Conservation (phyloP, 1,140 invertebrate genomes). For the Oedothorax gibbosus region DNA sequence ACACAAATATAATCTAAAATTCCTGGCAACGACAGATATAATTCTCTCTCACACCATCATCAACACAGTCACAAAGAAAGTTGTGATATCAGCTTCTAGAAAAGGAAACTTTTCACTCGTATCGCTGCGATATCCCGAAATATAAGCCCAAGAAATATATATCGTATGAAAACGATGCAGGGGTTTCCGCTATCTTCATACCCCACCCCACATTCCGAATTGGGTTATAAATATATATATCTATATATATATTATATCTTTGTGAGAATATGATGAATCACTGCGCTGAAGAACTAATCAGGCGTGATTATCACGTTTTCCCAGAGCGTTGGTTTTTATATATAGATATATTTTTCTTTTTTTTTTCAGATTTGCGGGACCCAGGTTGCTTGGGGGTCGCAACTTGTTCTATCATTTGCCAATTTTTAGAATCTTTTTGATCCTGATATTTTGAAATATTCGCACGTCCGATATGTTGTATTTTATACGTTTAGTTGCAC, state of each 20-base stretch:
- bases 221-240: conserved; percentile 26
- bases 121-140: conserved; percentile 6
- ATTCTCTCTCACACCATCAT: conserved; percentile 20
- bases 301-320: conserved; percentile 46
- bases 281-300: conserved; percentile 35
- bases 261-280: conserved; percentile 56
- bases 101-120: conserved; percentile 28
- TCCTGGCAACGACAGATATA: conserved; percentile 17
- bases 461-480: too few relatives aligned
- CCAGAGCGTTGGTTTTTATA: background rate
- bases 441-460: too few relatives aligned
- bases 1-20: too few relatives aligned
- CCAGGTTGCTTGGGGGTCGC: too few relatives aligned
- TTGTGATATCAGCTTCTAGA: conserved; percentile 7
- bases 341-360: conserved; percentile 12
- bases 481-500: too few relatives aligned
- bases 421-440: too few relatives aligned
- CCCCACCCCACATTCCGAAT: conserved; percentile 9
- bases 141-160: conserved; percentile 8
- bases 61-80: background rate
- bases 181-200: background rate
- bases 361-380: background rate
- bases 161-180: background rate
- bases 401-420: too few relatives aligned
- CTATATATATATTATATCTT: conserved; percentile 50